phyloP scores from a whole-genome alignment of 2,888 invertebrate species.

The Operophtera brumata region DNA sequence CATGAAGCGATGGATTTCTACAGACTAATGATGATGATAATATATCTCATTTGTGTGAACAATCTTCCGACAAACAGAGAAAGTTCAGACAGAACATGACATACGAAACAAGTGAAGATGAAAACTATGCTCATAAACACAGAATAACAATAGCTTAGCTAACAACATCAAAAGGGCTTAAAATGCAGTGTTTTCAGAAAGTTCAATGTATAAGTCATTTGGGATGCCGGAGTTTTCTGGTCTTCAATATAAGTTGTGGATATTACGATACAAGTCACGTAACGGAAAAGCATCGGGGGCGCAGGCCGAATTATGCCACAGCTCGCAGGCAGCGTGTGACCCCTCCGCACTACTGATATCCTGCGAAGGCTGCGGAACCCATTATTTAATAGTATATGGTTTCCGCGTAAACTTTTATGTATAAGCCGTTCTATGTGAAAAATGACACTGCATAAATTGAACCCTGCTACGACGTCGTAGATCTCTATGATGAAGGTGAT shows the following conservation, averaged over 20 bases:
- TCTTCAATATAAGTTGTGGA: constrained; percentile 41
- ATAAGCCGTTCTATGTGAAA: not conserved
- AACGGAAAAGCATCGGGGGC: constrained; percentile 41
- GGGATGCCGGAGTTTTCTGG: not conserved
- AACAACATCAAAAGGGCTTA: no score
- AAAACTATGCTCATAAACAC: no score
- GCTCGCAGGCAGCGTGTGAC: constrained; percentile 45
- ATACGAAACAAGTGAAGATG: no score
- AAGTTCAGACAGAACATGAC: no score
- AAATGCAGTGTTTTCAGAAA: not conserved
- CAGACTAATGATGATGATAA: no score
- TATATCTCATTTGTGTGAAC: no score
- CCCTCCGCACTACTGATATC: constrained; percentile 37
- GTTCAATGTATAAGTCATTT: not conserved
- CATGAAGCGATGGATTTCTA: no score
- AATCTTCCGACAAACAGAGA: no score
- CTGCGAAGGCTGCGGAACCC: constrained; percentile 37
- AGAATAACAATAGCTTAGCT: no score
- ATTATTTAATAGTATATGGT: constrained; percentile 32
- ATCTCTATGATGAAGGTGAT: not conserved
- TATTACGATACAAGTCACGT: constrained; percentile 56
- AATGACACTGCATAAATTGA: not conserved
- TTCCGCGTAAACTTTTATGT: not conserved
- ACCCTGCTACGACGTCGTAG: not conserved
- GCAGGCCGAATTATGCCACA: constrained; percentile 44